Evolutionary conservation across 2,113 vertebrate species (phyloP), one percentile per base, ranked within the genome.

Genomic region (Thalassarche chlororhynchos): DNA sequence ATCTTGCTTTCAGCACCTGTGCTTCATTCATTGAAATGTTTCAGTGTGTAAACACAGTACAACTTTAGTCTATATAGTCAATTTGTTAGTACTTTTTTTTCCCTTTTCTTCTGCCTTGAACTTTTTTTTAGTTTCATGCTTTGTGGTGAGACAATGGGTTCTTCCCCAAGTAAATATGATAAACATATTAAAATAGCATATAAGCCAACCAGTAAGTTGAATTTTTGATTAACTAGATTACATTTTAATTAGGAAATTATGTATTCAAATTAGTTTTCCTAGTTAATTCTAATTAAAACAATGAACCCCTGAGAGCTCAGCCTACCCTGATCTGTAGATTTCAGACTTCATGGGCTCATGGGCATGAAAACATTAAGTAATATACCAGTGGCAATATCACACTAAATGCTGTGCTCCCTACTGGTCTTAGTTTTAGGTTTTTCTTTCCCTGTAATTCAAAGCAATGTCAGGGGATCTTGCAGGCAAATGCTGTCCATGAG

Each of bases 251-350:
- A 84, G 86, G 42, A 89, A 90, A 87, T 46, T 46, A 78, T 74
- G 7, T 86, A 92, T 84, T 92, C 31, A 81, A 74, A 86, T 86
- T 89, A 52, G 21, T 80, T 91, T 94, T 91, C 14, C 54, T 83
- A 69, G 71, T 85, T 90, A 86, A 77, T 91, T 91, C 55, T 89
- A 89, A 94, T 96, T 96, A 91, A 95, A 90, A 70, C 14, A 74
- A 68, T 13, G 70, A 91, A 29, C 20, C 20, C 52, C 17, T 60
- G 72, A 85, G 94, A 85, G 29, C 66, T 90, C 75, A 87, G 42
- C 23, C 57, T 93, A 38, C 34, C 21, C 69, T 91, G 60, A 76
- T 93, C 84, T 84, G 66, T 85, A 75, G 85, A 82, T 84, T 95
- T 91, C 29, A 75, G 68, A 79, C 8, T 90, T 55, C 21, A 32